Conservation (phyloP, 2,797 vertebrate species). For the Microctenopoma lineatum region DNA sequence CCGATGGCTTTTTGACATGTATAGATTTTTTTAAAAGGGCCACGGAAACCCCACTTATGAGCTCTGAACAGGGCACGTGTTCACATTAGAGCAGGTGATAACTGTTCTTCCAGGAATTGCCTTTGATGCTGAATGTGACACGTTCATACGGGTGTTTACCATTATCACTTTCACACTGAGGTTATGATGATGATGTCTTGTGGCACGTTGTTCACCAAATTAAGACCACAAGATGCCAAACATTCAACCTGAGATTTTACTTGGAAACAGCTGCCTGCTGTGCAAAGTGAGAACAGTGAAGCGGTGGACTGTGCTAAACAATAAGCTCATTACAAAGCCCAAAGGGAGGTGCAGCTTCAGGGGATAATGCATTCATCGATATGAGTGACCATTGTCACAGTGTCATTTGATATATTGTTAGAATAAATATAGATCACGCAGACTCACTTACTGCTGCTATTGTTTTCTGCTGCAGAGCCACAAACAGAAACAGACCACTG, state of each 20-base stretch:
- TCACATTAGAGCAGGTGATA: slow-evolving; percentile 5
- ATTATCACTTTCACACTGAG: no score
- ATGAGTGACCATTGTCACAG: neutral
- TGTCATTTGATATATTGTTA: neutral
- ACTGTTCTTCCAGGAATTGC: neutral
- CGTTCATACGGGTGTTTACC: neutral
- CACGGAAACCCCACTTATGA: neutral
- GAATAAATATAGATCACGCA: no score
- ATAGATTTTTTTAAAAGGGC: neutral
- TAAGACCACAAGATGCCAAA: neutral
- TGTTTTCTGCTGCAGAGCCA: slow-evolving; percentile 7
- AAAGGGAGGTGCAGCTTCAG: neutral
- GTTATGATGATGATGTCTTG: neutral
- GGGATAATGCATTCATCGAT: no score
- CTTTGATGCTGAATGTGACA: neutral
- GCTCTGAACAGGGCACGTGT: neutral
- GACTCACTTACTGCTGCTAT: no score
- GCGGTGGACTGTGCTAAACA: neutral
- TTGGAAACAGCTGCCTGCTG: neutral
- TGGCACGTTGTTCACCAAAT: no score
- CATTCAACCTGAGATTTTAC: neutral
- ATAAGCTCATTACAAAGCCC: slow-evolving; percentile 2
- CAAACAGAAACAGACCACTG: neutral
- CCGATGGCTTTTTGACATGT: slow-evolving; percentile 6
- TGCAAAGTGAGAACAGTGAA: neutral